These are phyloP conservation scores for Galaxias olidus DNA, from an alignment of 2,797 vertebrate genomes.

Conservation along the genomic window DNA sequence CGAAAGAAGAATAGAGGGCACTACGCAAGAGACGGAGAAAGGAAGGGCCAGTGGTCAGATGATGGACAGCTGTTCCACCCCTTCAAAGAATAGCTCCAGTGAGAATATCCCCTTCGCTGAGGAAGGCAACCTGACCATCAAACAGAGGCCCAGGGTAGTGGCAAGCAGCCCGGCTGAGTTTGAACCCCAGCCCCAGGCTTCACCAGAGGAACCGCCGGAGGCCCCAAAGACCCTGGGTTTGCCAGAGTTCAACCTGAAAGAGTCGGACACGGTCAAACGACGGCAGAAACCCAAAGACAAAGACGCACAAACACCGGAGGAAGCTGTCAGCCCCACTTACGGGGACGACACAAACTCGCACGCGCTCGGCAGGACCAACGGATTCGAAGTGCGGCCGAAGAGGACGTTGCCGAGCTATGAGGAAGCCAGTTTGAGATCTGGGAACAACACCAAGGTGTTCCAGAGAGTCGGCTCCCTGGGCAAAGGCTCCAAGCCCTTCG, in stretches of 20 bases:
- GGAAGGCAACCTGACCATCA: constrained; percentile 94
- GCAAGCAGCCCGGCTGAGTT: constrained; percentile 31
- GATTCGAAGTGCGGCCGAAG: constrained; percentile 65
- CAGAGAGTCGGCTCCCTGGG: constrained; percentile 70
- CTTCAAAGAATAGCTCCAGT: constrained; percentile 77
- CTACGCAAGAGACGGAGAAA: constrained; percentile 67
- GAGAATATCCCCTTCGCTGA: constrained; percentile 90
- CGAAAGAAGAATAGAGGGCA: constrained; percentile 28
- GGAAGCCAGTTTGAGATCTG: constrained; percentile 43
- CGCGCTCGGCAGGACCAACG: constrained; percentile 73
- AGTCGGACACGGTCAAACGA: constrained; percentile 93
- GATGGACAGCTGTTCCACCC: constrained; percentile 46
- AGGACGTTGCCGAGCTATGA: constrained; percentile 56
- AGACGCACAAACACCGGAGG: constrained; percentile 74
- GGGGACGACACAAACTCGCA: constrained; percentile 61
- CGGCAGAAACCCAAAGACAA: constrained; percentile 85
- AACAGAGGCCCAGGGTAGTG: constrained; percentile 83
- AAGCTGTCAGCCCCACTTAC: constrained; percentile 41
- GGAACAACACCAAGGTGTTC: constrained; percentile 60
- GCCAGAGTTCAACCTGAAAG: constrained; percentile 89
- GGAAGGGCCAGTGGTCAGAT: constrained; percentile 25
- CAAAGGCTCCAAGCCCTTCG: constrained; percentile 58
- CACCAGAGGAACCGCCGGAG: constrained; percentile 26
- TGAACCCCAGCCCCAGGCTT: constrained; percentile 33
- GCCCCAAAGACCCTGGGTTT: constrained; percentile 44